Evolutionary conservation across 2,888 invertebrate genomes (phyloP).

Genomic region (Cerceris rybyensis): DNA sequence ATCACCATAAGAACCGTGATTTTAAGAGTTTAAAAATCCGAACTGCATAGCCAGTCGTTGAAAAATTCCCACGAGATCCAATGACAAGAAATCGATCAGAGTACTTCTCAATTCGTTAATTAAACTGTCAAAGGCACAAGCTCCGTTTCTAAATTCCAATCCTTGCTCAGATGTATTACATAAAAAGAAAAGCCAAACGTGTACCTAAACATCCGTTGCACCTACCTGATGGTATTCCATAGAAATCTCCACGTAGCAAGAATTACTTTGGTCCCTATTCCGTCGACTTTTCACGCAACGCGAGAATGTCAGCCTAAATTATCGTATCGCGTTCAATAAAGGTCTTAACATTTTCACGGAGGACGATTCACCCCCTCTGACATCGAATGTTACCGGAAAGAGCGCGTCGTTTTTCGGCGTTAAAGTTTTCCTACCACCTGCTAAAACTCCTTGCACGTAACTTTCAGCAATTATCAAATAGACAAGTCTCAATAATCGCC

Average conservation of each 20-base stretch:
- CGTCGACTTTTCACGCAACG: constrained; percentile 57
- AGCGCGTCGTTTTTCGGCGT: not conserved
- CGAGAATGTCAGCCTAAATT: constrained; percentile 45
- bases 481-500: no score
- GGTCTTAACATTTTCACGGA: constrained; percentile 34
- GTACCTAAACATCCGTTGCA: constrained; percentile 2
- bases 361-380: constrained; percentile 30
- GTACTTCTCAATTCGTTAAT: no score
- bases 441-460: no score
- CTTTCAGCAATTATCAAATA: no score
- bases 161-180: not conserved
- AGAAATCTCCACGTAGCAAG: constrained; percentile 6
- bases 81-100: no score
- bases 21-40: no score
- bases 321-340: constrained; percentile 32
- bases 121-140: no score
- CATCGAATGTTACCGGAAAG: constrained; percentile 20
- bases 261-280: constrained; percentile 13
- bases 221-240: constrained; percentile 33
- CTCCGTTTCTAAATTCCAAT: no score
- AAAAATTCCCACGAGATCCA: no score
- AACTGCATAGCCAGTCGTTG: no score
- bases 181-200: not conserved
- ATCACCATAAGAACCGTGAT: no score
- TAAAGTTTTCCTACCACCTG: no score